Evolutionary conservation across 1,140 invertebrate genomes (phyloP).

Genomic region (Drosophila pseudoobscura): DNA sequence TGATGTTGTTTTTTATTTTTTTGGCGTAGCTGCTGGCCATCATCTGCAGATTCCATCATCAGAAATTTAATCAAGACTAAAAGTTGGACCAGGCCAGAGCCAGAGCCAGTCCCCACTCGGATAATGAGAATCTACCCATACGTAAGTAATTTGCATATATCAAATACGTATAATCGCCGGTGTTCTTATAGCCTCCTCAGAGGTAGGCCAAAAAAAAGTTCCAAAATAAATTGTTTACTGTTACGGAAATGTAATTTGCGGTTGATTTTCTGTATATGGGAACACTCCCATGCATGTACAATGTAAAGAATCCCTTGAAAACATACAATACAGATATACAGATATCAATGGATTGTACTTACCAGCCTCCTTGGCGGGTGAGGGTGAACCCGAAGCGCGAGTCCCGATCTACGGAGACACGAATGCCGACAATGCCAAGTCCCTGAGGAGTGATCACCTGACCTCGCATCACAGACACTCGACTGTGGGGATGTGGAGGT

Average conservation of each 20-base stretch:
- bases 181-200: no score
- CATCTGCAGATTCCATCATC: slow-evolving; percentile 57
- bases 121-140: slow-evolving; percentile 67
- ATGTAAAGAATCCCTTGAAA: no score
- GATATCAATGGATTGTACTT: slow-evolving; percentile 84
- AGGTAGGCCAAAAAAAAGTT: no score
- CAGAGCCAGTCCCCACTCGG: neutral
- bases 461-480: slow-evolving; percentile 98
- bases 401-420: slow-evolving; percentile 97
- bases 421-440: slow-evolving; percentile 96
- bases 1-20: neutral
- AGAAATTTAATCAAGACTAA: slow-evolving; percentile 67
- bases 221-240: no score
- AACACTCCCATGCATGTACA: no score
- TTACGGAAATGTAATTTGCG: no score
- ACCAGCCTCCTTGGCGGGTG: slow-evolving; percentile 97
- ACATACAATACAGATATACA: no score
- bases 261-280: no score
- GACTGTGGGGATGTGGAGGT: slow-evolving; percentile 86
- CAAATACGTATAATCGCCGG: slow-evolving; percentile 1
- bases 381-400: slow-evolving; percentile 98
- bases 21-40: slow-evolving; percentile 18
- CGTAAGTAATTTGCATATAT: slow-evolving; percentile 71
- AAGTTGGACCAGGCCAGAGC: slow-evolving; percentile 24
- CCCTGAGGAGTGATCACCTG: slow-evolving; percentile 96